A percentile compares a stretch with the other conserved stretches of the same genome.
These are phyloP conservation scores for Paraescarpia echinospica DNA, from an alignment of 1,140 invertebrate genomes.

Conservation along the genomic window DNA sequence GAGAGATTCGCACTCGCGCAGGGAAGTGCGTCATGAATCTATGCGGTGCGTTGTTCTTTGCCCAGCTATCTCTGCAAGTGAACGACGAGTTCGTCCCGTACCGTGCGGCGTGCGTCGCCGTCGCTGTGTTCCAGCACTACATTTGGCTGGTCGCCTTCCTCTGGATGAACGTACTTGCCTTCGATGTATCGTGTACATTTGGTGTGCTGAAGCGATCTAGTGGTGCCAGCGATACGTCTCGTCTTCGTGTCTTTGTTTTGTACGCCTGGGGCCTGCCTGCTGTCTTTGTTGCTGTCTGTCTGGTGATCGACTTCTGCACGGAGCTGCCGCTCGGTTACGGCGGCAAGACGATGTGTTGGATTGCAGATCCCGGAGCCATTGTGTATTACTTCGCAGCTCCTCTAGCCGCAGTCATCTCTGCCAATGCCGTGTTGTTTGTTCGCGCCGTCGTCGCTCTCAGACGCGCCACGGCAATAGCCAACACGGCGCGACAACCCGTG, in stretches of 20 bases:
- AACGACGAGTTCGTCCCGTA: constrained; percentile 34
- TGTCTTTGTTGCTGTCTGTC: constrained; percentile 55
- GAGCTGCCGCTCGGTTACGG: neutral
- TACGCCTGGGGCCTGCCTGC: constrained; percentile 61
- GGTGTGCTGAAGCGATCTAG: constrained; percentile 34
- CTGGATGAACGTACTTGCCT: constrained; percentile 65
- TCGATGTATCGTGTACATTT: constrained; percentile 68
- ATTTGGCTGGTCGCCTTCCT: constrained; percentile 62
- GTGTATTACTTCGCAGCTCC: constrained; percentile 55
- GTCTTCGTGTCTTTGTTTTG: constrained; percentile 61
- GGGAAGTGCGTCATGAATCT: constrained; percentile 61
- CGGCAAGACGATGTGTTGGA: neutral
- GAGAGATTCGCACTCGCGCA: constrained; percentile 59
- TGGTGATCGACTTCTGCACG: constrained; percentile 55
- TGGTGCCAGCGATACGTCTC: constrained; percentile 29
- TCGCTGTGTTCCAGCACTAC: constrained; percentile 61
- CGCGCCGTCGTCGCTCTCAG: constrained; percentile 61
- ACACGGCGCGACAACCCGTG: constrained; percentile 35
- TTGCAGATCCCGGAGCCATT: neutral
- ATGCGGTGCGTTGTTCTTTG: constrained; percentile 55
- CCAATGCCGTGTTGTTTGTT: constrained; percentile 53
- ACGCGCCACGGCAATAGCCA: constrained; percentile 48
- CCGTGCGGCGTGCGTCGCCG: constrained; percentile 35
- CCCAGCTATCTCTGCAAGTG: constrained; percentile 58
- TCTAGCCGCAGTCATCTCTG: constrained; percentile 49